Evolutionary conservation across 2,888 invertebrate genomes (phyloP).

Genomic region (Conistra vaccinii): DNA sequence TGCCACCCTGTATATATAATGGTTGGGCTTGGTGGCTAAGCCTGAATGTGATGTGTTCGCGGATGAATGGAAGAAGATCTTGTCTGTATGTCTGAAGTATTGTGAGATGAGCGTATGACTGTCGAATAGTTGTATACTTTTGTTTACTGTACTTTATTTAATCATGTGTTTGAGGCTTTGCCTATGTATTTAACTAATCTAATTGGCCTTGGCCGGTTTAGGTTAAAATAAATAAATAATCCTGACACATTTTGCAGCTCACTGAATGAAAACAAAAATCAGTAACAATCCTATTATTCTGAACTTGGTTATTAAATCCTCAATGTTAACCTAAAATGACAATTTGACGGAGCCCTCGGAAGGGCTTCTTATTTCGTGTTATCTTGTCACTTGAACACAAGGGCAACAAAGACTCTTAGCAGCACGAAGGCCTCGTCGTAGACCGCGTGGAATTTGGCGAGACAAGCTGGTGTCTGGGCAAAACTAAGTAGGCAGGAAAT

Average conservation of each 20-base stretch:
- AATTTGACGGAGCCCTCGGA: not conserved
- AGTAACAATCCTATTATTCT: not conserved
- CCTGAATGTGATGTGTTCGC: too few relatives aligned
- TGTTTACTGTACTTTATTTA: too few relatives aligned
- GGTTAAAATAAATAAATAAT: too few relatives aligned
- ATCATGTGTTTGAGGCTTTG: too few relatives aligned
- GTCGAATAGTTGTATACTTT: too few relatives aligned
- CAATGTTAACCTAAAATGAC: conserved; percentile 22
- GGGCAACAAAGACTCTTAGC: not conserved
- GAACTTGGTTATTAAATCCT: conserved; percentile 1
- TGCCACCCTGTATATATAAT: too few relatives aligned
- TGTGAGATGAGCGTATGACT: too few relatives aligned
- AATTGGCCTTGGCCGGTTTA: too few relatives aligned
- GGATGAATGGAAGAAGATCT: too few relatives aligned
- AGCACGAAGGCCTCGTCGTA: not conserved
- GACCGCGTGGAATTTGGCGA: not conserved
- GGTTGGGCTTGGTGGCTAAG: too few relatives aligned
- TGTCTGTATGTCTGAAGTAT: too few relatives aligned
- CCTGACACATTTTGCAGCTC: not conserved
- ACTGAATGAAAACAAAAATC: conserved; percentile 2
- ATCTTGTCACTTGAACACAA: conserved; percentile 38
- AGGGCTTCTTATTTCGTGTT: conserved; percentile 24
- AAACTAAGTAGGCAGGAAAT: not conserved
- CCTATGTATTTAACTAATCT: too few relatives aligned
- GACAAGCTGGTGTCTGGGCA: not conserved